Evolutionary conservation across 2,113 vertebrate genomes (phyloP).

Genomic region (Promerops cafer): DNA sequence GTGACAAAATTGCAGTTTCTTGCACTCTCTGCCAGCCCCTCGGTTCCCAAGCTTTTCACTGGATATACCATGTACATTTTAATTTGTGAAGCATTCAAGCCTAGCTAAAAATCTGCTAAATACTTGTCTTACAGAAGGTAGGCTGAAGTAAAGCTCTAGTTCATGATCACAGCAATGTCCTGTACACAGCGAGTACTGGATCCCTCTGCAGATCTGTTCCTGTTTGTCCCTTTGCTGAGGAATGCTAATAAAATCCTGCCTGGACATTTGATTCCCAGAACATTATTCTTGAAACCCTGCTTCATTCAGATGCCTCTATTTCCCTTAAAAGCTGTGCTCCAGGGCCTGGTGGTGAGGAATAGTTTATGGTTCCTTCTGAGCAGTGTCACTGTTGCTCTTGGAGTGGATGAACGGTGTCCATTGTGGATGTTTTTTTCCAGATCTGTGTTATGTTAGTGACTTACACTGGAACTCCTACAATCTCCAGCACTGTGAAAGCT

Average conservation of each 20-base stretch:
- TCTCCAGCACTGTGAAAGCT: not conserved
- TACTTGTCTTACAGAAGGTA: not conserved
- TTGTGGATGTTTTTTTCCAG: not conserved
- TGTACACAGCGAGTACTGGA: rapidly evolving
- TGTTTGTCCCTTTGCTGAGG: not conserved
- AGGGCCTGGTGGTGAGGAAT: not conserved
- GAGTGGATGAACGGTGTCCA: not conserved
- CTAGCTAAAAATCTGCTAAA: not conserved
- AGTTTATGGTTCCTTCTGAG: not conserved
- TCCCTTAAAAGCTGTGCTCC: not conserved
- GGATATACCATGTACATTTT: not conserved
- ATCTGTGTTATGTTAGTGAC: not conserved
- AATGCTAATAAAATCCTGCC: not conserved
- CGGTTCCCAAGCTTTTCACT: not conserved
- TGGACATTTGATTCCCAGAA: not conserved
- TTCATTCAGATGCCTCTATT: not conserved
- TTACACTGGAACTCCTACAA: not conserved
- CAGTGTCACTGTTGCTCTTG: not conserved
- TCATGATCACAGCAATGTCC: rapidly evolving
- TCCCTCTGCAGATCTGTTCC: not conserved
- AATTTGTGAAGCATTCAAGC: not conserved
- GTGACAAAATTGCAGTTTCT: not conserved
- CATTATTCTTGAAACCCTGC: not conserved
- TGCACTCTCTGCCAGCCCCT: not conserved
- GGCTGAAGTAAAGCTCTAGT: not conserved